Evolutionary conservation across 2,113 vertebrate genomes (phyloP).

Genomic region (Dasyprocta punctata): DNA sequence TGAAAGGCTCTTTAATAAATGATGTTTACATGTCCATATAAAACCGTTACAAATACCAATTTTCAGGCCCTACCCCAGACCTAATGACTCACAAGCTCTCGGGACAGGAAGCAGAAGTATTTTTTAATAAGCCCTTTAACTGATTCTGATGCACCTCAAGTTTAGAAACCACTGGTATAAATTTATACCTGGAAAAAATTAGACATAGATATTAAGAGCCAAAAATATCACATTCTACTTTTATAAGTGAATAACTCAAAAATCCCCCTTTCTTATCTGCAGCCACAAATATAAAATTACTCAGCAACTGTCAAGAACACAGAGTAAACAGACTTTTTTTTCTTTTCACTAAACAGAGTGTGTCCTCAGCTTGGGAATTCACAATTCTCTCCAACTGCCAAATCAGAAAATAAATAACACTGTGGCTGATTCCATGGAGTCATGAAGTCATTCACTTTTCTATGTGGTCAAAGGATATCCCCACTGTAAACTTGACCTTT

Average conservation of each 20-base stretch:
- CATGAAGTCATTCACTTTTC: background rate
- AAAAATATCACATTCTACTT: background rate
- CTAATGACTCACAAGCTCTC: background rate
- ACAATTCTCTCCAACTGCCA: background rate
- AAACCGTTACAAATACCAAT: background rate
- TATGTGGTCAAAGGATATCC: background rate
- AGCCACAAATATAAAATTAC: background rate
- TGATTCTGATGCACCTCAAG: background rate
- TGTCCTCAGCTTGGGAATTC: background rate
- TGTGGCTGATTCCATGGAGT: background rate
- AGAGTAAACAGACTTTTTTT: background rate
- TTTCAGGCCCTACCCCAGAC: background rate
- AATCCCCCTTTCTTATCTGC: background rate
- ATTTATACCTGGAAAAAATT: background rate
- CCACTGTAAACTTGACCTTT: background rate
- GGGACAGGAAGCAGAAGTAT: background rate
- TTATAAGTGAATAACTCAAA: background rate
- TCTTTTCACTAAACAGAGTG: background rate
- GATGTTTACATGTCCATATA: too few species aligned
- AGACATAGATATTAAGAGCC: background rate
- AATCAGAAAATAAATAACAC: conserved; percentile 34
- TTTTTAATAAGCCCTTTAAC: background rate
- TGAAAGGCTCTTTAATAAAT: too few species aligned
- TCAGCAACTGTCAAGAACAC: background rate
- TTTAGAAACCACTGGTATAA: background rate